phyloP scores from a whole-genome alignment of 2,888 invertebrate species.

The Bimastos eiseni region DNA sequence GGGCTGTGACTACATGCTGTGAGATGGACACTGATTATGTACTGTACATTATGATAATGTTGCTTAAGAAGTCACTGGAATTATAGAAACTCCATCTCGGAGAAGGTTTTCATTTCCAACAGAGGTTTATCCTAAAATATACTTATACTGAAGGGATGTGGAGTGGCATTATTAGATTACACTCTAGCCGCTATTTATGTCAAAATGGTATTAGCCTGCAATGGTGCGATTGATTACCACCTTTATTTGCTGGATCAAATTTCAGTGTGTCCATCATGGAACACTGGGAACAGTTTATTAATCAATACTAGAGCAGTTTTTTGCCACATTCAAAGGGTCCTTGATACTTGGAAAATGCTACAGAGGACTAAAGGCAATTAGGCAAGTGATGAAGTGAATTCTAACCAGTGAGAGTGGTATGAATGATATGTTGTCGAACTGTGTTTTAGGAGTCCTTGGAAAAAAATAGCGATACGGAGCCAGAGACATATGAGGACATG shows the following conservation, averaged over 20 bases:
- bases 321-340: not conserved
- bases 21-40: too few species aligned
- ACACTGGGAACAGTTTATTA: conserved; percentile 13
- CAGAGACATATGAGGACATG: conserved; percentile 82
- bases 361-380: too few species aligned
- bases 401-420: not conserved
- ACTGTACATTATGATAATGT: not conserved
- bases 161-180: not conserved
- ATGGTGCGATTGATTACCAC: not conserved
- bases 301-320: too few species aligned
- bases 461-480: conserved; percentile 69
- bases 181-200: not conserved
- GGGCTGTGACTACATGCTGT: too few species aligned
- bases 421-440: not conserved
- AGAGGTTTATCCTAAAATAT: not conserved
- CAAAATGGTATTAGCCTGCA: not conserved
- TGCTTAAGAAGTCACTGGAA: not conserved
- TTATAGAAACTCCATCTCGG: not conserved
- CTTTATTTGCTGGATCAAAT: not conserved
- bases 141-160: not conserved
- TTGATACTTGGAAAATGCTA: not conserved
- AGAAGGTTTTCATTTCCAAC: not conserved
- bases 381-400: not conserved
- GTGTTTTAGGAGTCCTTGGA: conserved; percentile 47
- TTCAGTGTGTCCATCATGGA: too few species aligned